Percentiles rank a stretch among this genome's conserved stretches.
phyloP scores from a whole-genome alignment of 2,888 invertebrate genomes.

The Periphyllus acericola region DNA sequence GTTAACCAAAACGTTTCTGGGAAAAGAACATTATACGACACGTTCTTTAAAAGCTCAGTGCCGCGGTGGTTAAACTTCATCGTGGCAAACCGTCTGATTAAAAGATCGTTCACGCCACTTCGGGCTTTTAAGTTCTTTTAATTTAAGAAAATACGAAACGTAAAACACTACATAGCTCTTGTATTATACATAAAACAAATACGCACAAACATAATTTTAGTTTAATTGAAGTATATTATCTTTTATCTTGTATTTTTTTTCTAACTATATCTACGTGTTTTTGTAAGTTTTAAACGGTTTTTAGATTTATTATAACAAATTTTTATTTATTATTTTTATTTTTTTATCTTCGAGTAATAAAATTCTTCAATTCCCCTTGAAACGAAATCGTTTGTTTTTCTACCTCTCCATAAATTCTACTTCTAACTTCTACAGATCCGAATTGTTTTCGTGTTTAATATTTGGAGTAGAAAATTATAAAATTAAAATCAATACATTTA shows the following conservation, averaged over 20 bases:
- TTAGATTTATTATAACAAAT: conserved; percentile 20
- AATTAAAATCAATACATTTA: conserved; percentile 30
- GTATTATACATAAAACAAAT: not conserved
- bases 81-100: not conserved
- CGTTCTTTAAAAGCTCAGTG: not conserved
- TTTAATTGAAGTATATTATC: conserved; percentile 28
- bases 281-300: conserved; percentile 23
- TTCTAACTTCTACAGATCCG: not conserved
- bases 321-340: conserved; percentile 24
- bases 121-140: conserved; percentile 23
- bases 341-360: conserved; percentile 22
- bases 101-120: not conserved
- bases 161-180: not conserved
- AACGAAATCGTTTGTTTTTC: not conserved
- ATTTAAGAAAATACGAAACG: not conserved
- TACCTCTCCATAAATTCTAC: not conserved
- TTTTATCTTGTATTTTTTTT: not conserved
- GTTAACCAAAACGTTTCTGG: not conserved
- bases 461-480: not conserved
- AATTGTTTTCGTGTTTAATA: conserved; percentile 11
- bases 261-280: not conserved
- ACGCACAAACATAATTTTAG: not conserved
- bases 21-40: not conserved
- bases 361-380: not conserved
- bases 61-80: not conserved